Conservation (phyloP, 2,888 invertebrate species). For the Himalopsyche anomala region DNA sequence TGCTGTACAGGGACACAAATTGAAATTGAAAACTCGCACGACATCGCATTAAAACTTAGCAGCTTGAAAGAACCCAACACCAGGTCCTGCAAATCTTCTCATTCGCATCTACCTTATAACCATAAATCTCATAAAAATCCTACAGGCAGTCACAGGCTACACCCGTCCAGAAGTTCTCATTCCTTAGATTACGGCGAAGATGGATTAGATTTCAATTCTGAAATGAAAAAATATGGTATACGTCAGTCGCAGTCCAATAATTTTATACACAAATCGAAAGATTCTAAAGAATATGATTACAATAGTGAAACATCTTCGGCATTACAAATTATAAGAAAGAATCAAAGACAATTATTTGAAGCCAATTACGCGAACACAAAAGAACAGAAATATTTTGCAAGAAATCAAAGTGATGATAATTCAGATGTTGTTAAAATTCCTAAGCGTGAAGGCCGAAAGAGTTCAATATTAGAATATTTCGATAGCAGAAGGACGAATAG, state of each 20-base stretch:
- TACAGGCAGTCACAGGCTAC: slow-evolving; percentile 68
- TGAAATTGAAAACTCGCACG: slow-evolving; percentile 67
- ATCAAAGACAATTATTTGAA: slow-evolving; percentile 78
- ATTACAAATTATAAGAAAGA: slow-evolving; percentile 78
- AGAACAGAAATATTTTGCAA: slow-evolving; percentile 70
- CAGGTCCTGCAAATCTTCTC: slow-evolving; percentile 39
- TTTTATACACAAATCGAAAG: slow-evolving; percentile 69
- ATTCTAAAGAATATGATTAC: slow-evolving; percentile 75
- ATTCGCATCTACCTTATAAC: slow-evolving; percentile 53
- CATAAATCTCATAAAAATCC: slow-evolving; percentile 68
- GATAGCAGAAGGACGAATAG: slow-evolving; percentile 56
- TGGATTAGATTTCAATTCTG: slow-evolving; percentile 67
- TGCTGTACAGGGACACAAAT: slow-evolving; percentile 78
- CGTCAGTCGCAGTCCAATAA: slow-evolving; percentile 75
- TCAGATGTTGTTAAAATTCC: slow-evolving; percentile 61
- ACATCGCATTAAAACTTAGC: slow-evolving; percentile 59
- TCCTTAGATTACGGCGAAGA: slow-evolving; percentile 72
- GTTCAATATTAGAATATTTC: slow-evolving; percentile 59
- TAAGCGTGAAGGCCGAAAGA: slow-evolving; percentile 61
- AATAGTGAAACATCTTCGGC: slow-evolving; percentile 79
- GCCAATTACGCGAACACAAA: slow-evolving; percentile 71
- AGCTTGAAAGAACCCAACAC: slow-evolving; percentile 59
- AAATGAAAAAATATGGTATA: slow-evolving; percentile 70
- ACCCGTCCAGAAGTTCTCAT: slow-evolving; percentile 74
- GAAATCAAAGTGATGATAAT: slow-evolving; percentile 66